Evolutionary conservation across 2,797 vertebrate genomes (phyloP), one percentile per base, ranked within the genome.

Genomic region (Mus minutoides): DNA sequence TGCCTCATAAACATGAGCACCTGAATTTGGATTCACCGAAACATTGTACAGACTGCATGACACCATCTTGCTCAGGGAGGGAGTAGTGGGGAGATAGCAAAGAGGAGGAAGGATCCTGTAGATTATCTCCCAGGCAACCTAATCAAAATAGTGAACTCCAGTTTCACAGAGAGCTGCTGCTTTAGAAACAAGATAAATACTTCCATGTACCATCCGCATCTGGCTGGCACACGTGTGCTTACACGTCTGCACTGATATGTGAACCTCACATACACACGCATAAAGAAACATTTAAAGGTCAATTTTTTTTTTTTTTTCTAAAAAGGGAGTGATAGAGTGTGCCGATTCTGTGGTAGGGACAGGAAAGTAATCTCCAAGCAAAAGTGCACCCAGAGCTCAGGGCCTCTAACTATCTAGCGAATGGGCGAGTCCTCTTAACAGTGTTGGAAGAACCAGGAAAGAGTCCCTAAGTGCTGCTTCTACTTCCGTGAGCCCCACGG

Each of bases 81-180:
- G 24, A 26, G 10, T 1, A 12, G 56, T 19, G 5, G 2, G 6
- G 8, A 24, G 49, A 3, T 34, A 12, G 16, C 4, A 14, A 24
- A 71, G 14, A 71, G 22, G 14, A 24, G 54, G n/a, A 73, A 24
- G 54, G n/a, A 73, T 54, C 24, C 85, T 71, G 16, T 14, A 24
- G 49, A 54, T 87, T 56, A 56, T 16, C 49, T 37, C 16, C 34
- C n/a, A 73, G n/a, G 2, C 49, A 52, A 6, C 46, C 49, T 87
- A 56, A 49, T 67, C n/a, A 40, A 52, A 88, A 31, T 6, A 40
- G 67, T 12, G 85, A 73, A 16, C 24, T 37, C 8, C 31, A 54
- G 64, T n/a, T 12, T 88, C 49, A 13, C 3, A 1, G 2, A 40
- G 34, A 56, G n/a, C 29, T 29, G n/a, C 49, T 56, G 24, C 11